These are phyloP conservation scores for Baronia brevicornis DNA, from an alignment of 2,888 invertebrate species.

Conservation along the genomic window DNA sequence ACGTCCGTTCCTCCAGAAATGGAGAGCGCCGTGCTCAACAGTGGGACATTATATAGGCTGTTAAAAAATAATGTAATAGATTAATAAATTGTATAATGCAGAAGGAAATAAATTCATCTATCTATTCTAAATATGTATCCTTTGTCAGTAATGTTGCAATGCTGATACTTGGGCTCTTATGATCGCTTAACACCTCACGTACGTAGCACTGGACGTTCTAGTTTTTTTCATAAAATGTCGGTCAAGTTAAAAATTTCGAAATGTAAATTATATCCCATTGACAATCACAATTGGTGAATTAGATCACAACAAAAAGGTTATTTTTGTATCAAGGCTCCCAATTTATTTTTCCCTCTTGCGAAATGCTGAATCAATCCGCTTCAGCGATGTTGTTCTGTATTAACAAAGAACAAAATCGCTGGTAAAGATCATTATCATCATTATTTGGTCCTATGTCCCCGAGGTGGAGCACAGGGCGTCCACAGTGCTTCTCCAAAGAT, in stretches of 20 bases:
- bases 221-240: constrained; percentile 41
- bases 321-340: constrained; percentile 33
- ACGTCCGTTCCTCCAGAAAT: too few relatives aligned
- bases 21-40: too few relatives aligned
- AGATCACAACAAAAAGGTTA: constrained; percentile 27
- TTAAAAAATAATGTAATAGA: too few relatives aligned
- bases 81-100: not conserved
- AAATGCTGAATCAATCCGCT: constrained; percentile 5
- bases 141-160: constrained; percentile 9
- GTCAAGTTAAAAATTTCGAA: constrained; percentile 49
- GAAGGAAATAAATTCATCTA: constrained; percentile 5
- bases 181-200: constrained; percentile 25
- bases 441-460: too few relatives aligned
- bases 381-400: too few relatives aligned
- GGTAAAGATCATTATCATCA: too few relatives aligned
- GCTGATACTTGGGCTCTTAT: constrained; percentile 12
- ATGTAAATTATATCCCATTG: constrained; percentile 38
- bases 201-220: constrained; percentile 30
- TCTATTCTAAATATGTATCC: constrained; percentile 1
- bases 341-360: constrained; percentile 19
- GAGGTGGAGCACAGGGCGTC: too few relatives aligned
- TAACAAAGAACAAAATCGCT: too few relatives aligned
- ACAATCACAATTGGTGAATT: constrained; percentile 27
- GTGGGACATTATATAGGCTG: too few relatives aligned
- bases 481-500: too few relatives aligned